Percentiles rank a stretch among this genome's conserved stretches.
phyloP scores from a whole-genome alignment of 2,113 vertebrate genomes.

The Gorsachius goisagi region DNA sequence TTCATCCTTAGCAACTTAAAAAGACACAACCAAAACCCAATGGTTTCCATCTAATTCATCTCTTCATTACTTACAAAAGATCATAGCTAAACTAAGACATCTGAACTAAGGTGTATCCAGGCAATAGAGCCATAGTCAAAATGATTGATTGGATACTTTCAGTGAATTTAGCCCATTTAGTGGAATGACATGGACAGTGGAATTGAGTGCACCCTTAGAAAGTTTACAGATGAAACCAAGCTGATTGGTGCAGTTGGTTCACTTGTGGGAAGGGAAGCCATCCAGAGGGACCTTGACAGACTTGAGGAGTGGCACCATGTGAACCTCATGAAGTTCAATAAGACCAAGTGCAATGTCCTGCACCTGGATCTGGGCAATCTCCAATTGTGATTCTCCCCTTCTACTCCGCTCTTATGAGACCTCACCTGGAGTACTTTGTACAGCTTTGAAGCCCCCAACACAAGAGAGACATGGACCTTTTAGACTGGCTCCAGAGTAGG shows the following conservation, averaged over 20 bases:
- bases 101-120: neutral
- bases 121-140: neutral
- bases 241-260: neutral
- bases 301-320: neutral
- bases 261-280: fast-evolving
- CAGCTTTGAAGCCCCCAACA: neutral
- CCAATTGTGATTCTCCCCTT: neutral
- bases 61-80: neutral
- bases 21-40: neutral
- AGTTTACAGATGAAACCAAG: neutral
- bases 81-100: neutral
- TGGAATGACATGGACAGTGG: neutral
- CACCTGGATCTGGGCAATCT: fast-evolving
- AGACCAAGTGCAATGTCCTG: neutral
- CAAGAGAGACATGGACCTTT: neutral
- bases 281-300: neutral
- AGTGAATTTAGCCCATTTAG: neutral
- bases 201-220: neutral
- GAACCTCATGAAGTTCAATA: neutral
- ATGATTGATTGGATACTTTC: neutral
- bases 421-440: neutral
- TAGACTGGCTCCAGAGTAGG: fast-evolving
- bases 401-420: fast-evolving
- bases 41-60: neutral
- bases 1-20: neutral